Evolutionary conservation across 2,113 vertebrate genomes (phyloP), one percentile per base, ranked within the genome.

Genomic region (Alethe castanea): DNA sequence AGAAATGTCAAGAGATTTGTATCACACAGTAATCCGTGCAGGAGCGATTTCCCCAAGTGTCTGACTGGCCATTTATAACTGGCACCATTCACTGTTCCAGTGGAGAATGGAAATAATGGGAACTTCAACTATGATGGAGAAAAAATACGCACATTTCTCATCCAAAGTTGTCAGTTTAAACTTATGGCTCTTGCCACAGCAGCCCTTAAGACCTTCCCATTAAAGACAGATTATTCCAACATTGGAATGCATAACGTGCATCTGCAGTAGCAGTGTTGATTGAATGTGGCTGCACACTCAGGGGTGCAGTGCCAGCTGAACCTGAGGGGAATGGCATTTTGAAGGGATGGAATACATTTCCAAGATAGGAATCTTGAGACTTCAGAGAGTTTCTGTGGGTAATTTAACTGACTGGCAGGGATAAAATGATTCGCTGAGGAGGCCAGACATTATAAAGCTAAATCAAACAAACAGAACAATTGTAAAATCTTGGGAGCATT

Each of bases 51-150:
- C 42, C 78, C 64, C 92, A 45, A 74, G 64, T 54, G 8, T 61
- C 84, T 93, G 90, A 94, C 81, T 90, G 77, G 76, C 76, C 94
- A 92, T 96, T 96, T 96, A 73, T 94, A 92, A 94, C 88, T 90
- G 71, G 67, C 67, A 71, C 93, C 78, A 72, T 36, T 95, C 90
- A 53, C 85, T 95, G 81, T 97, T 94, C 79, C 88, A 56, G 31
- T 48, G 76, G 81, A 96, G 95, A 96, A 92, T 74, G 56, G 76
- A 88, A 96, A 91, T 96, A 93, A 95, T 92, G 90, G 88, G 52
- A 96, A 48, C 82, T 74, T 92, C 53, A 91, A 2, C 69, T 79
- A 3, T 72, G 81, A 97, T 95, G 93, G 85, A 86, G 87, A 93
- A 83, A 94, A 91, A 91, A 95, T 91, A 44, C 0, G 24, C 67